A percentile compares a stretch with the other conserved stretches of the same genome.
Evolutionary conservation across 1,140 invertebrate species (phyloP).

Genomic region (Diachasmimorpha longicaudata): DNA sequence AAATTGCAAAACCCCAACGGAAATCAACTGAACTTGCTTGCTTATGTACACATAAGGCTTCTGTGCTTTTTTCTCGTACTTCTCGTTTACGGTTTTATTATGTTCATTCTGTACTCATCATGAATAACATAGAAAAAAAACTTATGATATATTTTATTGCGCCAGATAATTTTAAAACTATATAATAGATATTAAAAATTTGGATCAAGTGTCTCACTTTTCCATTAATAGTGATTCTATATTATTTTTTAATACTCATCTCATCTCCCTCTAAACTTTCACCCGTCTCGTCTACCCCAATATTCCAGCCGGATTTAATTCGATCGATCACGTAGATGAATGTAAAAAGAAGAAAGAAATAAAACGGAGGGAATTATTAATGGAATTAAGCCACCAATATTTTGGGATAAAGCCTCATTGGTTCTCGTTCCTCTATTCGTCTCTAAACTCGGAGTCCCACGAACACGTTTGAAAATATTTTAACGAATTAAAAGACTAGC

Average conservation of each 20-base stretch:
- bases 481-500: too few relatives aligned
- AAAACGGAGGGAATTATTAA: not conserved
- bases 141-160: too few relatives aligned
- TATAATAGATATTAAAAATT: too few relatives aligned
- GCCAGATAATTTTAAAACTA: too few relatives aligned
- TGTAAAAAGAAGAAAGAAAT: not conserved
- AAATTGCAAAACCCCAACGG: not conserved
- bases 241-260: too few relatives aligned
- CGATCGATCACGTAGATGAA: not conserved
- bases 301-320: not conserved
- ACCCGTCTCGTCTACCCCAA: not conserved
- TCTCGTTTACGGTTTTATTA: not conserved
- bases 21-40: not conserved
- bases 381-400: not conserved
- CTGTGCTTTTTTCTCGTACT: not conserved
- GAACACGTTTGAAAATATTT: not conserved
- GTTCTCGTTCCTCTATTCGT: not conserved
- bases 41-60: not conserved
- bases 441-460: not conserved
- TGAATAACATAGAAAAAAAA: too few relatives aligned
- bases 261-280: too few relatives aligned
- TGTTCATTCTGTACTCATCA: not conserved
- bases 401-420: not conserved
- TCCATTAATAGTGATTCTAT: too few relatives aligned
- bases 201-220: too few relatives aligned